Conservation (phyloP, 2,797 vertebrate species). For the Graptemys geographica region DNA sequence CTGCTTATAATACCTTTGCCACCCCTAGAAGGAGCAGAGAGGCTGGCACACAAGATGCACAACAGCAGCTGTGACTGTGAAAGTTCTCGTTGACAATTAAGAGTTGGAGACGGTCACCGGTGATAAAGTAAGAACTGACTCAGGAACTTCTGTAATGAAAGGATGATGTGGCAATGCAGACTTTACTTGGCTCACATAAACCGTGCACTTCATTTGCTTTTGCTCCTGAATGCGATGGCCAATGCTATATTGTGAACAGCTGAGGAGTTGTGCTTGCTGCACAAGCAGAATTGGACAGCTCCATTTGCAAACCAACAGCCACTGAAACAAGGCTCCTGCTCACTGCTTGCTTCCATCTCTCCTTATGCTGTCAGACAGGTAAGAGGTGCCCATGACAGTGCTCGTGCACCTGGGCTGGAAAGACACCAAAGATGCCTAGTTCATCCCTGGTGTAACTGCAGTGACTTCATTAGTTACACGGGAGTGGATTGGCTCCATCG, state of each 20-base stretch:
- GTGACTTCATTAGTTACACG: background rate
- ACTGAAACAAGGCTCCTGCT: background rate
- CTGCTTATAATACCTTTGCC: rapidly evolving
- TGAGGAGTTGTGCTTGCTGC: too few relatives aligned
- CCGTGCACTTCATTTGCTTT: background rate
- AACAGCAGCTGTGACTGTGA: rapidly evolving
- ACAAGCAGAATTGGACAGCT: background rate
- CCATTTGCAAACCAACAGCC: background rate
- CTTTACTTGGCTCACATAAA: background rate
- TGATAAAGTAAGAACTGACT: background rate
- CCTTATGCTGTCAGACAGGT: background rate
- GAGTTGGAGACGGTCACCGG: background rate
- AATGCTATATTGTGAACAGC: background rate
- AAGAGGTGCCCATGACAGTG: background rate
- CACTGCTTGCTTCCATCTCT: background rate
- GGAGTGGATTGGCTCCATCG: background rate
- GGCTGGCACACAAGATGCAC: background rate
- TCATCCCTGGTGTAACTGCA: background rate
- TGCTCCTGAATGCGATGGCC: background rate
- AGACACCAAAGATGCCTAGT: background rate
- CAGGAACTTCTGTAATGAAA: background rate
- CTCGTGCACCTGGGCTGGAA: background rate
- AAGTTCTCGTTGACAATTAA: background rate
- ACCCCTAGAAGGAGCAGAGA: rapidly evolving
- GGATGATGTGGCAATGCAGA: background rate